These are phyloP conservation scores for Plebejus argus DNA, from an alignment of 2,888 invertebrate species.

Conservation along the genomic window DNA sequence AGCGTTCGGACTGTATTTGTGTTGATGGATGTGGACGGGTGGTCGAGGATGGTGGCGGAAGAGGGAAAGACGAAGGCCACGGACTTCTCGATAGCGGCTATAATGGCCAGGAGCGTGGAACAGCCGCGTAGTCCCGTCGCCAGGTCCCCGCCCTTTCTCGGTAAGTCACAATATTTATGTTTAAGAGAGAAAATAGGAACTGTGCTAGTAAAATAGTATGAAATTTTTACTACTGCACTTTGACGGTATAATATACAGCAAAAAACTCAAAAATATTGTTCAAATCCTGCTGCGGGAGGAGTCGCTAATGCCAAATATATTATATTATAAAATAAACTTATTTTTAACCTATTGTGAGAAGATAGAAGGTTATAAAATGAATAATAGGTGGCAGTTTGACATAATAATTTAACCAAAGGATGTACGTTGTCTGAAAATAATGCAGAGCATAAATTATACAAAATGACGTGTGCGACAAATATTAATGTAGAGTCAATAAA, in stretches of 20 bases:
- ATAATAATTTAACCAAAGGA: background rate
- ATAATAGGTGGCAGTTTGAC: too few relatives aligned
- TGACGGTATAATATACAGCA: background rate
- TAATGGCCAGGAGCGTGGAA: conserved; percentile 88
- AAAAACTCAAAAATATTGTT: background rate
- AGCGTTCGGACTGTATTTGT: conserved; percentile 51
- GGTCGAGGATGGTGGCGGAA: conserved; percentile 77
- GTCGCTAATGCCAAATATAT: too few relatives aligned
- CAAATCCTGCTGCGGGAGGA: background rate
- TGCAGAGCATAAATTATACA: background rate
- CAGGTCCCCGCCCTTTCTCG: conserved; percentile 68
- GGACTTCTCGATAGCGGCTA: conserved; percentile 97
- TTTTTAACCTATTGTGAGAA: background rate
- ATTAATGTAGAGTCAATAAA: background rate
- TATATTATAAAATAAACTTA: too few relatives aligned
- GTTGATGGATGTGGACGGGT: conserved; percentile 79
- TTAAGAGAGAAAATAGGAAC: background rate
- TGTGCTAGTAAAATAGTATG: background rate
- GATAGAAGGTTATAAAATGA: background rate
- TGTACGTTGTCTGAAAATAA: background rate
- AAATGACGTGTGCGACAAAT: background rate
- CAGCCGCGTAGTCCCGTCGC: conserved; percentile 73
- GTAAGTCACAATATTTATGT: conserved; percentile 63
- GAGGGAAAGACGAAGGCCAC: conserved; percentile 84
- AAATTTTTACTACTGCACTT: background rate